Evolutionary conservation across 2,113 vertebrate genomes (phyloP), one percentile per base, ranked within the genome.

Genomic region (Pogona vitticeps): DNA sequence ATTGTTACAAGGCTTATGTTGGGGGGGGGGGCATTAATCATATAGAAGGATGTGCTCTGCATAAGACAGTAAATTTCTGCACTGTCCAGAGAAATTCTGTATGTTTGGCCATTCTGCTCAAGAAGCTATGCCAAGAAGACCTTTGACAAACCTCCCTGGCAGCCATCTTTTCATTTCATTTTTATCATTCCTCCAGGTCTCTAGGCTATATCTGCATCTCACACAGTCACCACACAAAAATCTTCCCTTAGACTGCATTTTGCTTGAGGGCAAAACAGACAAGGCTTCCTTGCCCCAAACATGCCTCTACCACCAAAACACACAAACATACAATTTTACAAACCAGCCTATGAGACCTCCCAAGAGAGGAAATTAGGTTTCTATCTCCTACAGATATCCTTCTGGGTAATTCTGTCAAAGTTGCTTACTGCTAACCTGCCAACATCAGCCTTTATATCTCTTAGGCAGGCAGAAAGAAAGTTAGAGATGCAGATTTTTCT

Each of bases 401-500:
- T 82, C 83, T 90, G 92, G 88, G 89, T 83, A 85, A 92, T 77
- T 84, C 76, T 91, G 88, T 90, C 92, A 92, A n/a, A 1, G 79
- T 31, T 9, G 70, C 46, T 88, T 89, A 59, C 56, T 1, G 0
- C 46, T 92, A 88, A 90, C 5, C 13, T 0, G 0, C 84, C 81
- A 86, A 75, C 84, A 90, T 83, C 31, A 85, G 79, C 21, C 88
- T 78, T 36, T 18, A 13, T 33, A 90, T 78, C 88, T 91, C 72
- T 2, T 0, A 0, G 75, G 71, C 58, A 87, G 1, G 52, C 85
- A 86, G 56, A 42, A 81, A 84, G 86, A 90, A 92, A 12, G 67
- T 85, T 85, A 85, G 56, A 88, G 82, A 68, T 67, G 92, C 83
- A 26, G 1, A 73, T 83, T 88, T 68, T 52, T 78, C 80, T 77